These are phyloP conservation scores for Trachythela sp. DNA, from an alignment of 64 coral and sea anemone genomes.

Conservation along the genomic window DNA sequence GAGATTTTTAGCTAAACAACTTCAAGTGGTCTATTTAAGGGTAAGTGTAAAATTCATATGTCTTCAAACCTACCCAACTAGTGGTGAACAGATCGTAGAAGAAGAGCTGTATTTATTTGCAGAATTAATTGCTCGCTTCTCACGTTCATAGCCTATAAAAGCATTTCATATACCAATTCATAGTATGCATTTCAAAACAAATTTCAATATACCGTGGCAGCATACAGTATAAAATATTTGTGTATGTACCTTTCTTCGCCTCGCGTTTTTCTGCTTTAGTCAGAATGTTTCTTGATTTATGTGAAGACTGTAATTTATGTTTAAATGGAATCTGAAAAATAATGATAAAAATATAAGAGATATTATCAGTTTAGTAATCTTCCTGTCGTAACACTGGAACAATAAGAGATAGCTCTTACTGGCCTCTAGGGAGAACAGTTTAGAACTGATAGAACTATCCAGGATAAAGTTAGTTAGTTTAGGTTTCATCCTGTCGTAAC, in stretches of 20 bases:
- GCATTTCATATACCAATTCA: neutral
- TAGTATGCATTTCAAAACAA: neutral
- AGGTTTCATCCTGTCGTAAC: too few relatives aligned
- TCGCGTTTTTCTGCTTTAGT: slow-evolving; percentile 80
- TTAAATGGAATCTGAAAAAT: slow-evolving; percentile 76
- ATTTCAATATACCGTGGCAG: neutral
- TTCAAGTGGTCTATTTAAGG: too few relatives aligned
- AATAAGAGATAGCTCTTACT: too few relatives aligned
- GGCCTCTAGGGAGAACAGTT: too few relatives aligned
- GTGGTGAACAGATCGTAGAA: neutral
- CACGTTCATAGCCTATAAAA: slow-evolving; percentile 3
- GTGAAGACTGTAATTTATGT: slow-evolving; percentile 62
- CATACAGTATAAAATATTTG: too few relatives aligned
- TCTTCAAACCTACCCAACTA: neutral
- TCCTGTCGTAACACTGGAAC: too few relatives aligned
- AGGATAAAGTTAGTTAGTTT: too few relatives aligned
- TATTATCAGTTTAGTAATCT: neutral
- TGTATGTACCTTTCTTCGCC: slow-evolving; percentile 72
- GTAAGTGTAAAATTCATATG: too few relatives aligned
- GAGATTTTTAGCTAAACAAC: too few relatives aligned
- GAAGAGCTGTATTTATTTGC: neutral
- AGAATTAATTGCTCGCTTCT: neutral
- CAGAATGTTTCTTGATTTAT: slow-evolving; percentile 65
- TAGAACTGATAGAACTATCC: too few relatives aligned
- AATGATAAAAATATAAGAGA: neutral